phyloP scores from a whole-genome alignment of 2,113 vertebrate genomes.

The Tapirus terrestris region DNA sequence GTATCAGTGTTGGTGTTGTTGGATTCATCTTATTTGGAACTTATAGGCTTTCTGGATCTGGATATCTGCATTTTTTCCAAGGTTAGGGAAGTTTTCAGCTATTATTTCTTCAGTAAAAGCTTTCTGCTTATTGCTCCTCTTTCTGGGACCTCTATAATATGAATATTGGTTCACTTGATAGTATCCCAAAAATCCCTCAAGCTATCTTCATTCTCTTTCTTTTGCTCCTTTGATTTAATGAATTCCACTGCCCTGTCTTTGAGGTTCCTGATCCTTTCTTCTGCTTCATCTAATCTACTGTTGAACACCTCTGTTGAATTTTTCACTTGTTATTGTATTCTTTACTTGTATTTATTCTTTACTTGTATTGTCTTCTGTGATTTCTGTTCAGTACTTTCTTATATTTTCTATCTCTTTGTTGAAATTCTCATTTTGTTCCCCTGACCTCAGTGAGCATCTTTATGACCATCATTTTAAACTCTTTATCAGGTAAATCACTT shows the following conservation, averaged over 20 bases:
- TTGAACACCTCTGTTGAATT: background rate
- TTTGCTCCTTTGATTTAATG: background rate
- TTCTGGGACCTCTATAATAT: background rate
- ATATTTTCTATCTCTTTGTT: background rate
- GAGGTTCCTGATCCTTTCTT: background rate
- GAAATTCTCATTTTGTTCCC: background rate
- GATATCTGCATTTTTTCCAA: background rate
- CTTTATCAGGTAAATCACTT: background rate
- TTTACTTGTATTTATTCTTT: background rate
- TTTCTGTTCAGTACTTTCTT: background rate
- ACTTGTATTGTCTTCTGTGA: background rate
- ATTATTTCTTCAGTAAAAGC: background rate
- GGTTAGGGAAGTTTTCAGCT: background rate
- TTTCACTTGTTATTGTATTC: background rate
- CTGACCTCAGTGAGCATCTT: background rate
- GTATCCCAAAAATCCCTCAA: background rate
- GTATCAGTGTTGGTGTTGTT: background rate
- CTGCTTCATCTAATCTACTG: background rate
- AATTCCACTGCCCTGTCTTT: background rate
- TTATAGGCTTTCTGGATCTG: background rate
- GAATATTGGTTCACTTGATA: background rate
- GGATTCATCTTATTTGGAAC: background rate
- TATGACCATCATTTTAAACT: background rate
- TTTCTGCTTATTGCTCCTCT: background rate
- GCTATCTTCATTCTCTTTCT: background rate